phyloP scores from a whole-genome alignment of 2,888 invertebrate genomes.

The Clanis bilineata region DNA sequence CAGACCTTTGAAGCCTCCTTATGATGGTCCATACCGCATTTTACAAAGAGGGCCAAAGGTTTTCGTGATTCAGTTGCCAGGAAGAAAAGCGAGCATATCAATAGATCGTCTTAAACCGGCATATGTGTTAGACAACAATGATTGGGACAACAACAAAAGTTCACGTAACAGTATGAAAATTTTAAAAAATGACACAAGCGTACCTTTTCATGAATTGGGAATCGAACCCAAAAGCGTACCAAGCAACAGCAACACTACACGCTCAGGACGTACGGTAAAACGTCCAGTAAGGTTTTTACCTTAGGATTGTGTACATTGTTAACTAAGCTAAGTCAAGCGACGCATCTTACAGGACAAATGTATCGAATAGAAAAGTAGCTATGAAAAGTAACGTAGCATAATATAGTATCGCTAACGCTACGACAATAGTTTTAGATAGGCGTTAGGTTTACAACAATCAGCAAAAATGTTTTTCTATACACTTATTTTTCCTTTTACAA shows the following conservation, averaged over 20 bases:
- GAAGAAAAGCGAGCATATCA: neutral
- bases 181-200: neutral
- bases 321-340: neutral
- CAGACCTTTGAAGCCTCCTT: neutral
- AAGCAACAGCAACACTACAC: neutral
- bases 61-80: neutral
- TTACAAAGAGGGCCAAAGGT: neutral
- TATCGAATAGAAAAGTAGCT: neutral
- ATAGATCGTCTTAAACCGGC: slow-evolving; percentile 19
- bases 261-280: neutral
- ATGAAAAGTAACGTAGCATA: neutral
- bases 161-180: neutral
- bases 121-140: neutral
- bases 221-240: neutral
- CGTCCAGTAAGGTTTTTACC: neutral
- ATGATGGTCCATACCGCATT: neutral
- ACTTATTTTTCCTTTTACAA: neutral
- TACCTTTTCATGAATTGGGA: neutral
- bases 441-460: too few species aligned
- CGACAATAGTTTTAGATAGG: too few species aligned
- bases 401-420: neutral
- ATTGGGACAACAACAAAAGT: neutral
- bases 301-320: neutral
- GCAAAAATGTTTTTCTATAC: neutral
- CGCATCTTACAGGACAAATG: neutral